Conservation (phyloP, 2,797 vertebrate species). For the Ibycter americanus region DNA sequence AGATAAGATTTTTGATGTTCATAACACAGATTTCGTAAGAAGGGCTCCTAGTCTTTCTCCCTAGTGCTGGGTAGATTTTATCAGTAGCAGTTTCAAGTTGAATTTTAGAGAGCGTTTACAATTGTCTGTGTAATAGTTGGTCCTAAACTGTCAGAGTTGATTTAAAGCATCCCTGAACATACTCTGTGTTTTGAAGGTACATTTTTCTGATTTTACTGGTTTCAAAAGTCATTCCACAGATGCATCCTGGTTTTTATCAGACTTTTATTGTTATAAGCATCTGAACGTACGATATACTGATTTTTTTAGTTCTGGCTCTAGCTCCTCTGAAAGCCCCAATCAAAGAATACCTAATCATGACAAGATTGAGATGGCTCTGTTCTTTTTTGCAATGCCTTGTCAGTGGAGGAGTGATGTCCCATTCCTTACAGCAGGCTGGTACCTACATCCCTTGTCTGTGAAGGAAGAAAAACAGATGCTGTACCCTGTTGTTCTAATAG, state of each 20-base stretch:
- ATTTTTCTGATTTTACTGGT: neutral
- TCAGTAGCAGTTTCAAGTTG: neutral
- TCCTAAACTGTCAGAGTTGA: neutral
- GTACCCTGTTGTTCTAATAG: neutral
- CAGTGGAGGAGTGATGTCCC: neutral
- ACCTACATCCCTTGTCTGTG: neutral
- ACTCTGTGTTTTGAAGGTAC: neutral
- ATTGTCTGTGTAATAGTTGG: neutral
- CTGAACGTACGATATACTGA: neutral
- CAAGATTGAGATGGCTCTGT: neutral
- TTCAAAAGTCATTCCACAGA: neutral
- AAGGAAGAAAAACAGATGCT: neutral
- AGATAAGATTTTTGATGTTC: neutral
- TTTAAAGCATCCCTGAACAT: neutral
- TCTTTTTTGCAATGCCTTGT: neutral
- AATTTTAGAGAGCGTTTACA: neutral
- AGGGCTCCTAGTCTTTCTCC: neutral
- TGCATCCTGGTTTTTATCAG: neutral
- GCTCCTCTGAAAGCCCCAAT: neutral
- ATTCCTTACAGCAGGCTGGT: neutral
- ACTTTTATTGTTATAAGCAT: neutral
- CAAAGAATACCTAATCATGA: neutral
- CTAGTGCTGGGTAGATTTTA: neutral
- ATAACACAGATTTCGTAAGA: neutral
- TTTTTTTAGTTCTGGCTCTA: neutral